Evolutionary conservation across 2,888 invertebrate species (phyloP), one percentile per base, ranked within the genome.

Genomic region (Mesoligia furuncula): DNA sequence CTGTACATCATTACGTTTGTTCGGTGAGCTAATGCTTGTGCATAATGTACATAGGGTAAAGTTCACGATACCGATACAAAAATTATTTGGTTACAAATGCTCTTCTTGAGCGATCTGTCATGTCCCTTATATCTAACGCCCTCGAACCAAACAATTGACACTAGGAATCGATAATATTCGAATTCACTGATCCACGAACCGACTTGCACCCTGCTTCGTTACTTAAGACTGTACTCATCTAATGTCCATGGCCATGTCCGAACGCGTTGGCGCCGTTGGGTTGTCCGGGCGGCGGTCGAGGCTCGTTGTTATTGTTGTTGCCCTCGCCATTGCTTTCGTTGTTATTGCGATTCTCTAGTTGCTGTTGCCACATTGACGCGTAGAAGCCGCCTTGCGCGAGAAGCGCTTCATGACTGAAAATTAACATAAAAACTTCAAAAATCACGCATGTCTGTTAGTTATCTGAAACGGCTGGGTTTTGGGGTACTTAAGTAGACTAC

Each of bases 291-390:
- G 75, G 51, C 86, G 69, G 79, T 31, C 51, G 84, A 0, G 72
- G 51, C 85, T 75, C 80, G 77, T 51, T 77, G 79, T 90, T 17
- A 27, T 61, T 67, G 20, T 64, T 65, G 85, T 91, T 88, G 68
- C 91, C 83, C 39, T 88, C 87, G 73, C 87, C 79, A 20, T 67
- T 81, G n/a, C 68, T 84, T 65, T 90, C 89, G 77, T 90, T 91
- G 67, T 84, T 90, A 69, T 87, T 90, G 36, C 93, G 94, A 79
- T 96, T 97, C 89, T 98, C 97, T 15, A 98, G 94, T 90, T 99
- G 99, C 87, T 99, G 98, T 87, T 98, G 97, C 99, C 99, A 99
- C 99, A 99, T 99, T 45, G 98, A 97, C 0, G 98, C 97, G 95
- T 99, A 99, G 71, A 98, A 95, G 7, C 99, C 99, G 82, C 97